Percentiles rank a stretch among this genome's conserved stretches.
phyloP scores from a whole-genome alignment of 2,797 vertebrate species.

The Lateolabrax maculatus region DNA sequence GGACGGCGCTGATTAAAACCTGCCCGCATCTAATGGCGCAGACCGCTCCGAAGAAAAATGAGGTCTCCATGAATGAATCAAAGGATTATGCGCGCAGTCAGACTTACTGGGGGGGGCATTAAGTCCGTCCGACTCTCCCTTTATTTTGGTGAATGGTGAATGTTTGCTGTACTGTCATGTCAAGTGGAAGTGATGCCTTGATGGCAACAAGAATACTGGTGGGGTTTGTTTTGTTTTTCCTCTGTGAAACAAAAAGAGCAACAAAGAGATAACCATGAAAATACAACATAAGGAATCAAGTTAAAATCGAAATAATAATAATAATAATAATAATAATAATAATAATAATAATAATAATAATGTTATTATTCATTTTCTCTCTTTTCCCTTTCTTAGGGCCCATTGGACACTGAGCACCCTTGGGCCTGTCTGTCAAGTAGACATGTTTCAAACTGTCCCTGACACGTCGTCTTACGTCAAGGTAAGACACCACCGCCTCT shows the following conservation, averaged over 20 bases:
- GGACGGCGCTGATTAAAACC: conserved; percentile 45
- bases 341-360: background rate
- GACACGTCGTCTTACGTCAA: conserved; percentile 98
- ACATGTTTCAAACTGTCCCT: conserved; percentile 98
- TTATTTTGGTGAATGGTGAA: conserved; percentile 67
- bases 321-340: background rate
- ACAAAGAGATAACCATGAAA: background rate
- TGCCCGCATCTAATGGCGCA: conserved; percentile 39
- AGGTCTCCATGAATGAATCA: conserved; percentile 59
- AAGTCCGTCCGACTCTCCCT: conserved; percentile 58
- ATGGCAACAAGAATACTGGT: background rate
- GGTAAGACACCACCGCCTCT: conserved; percentile 93
- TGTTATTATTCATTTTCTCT: background rate
- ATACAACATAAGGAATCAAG: background rate
- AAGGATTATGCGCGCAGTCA: conserved; percentile 34
- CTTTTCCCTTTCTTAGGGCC: conserved; percentile 51
- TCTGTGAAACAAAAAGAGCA: background rate
- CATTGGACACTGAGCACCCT: conserved; percentile 69
- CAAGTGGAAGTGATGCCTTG: background rate
- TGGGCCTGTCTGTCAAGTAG: conserved; percentile 80
- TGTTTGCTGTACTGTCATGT: conserved; percentile 24
- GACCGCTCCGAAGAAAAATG: conserved; percentile 13
- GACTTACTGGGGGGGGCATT: conserved; percentile 29
- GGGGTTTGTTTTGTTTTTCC: background rate
- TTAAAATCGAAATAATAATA: background rate